Percentiles rank a stretch among this genome's conserved stretches.
Conservation (phyloP, 2,113 vertebrate genomes). For the Clarias magur region DNA sequence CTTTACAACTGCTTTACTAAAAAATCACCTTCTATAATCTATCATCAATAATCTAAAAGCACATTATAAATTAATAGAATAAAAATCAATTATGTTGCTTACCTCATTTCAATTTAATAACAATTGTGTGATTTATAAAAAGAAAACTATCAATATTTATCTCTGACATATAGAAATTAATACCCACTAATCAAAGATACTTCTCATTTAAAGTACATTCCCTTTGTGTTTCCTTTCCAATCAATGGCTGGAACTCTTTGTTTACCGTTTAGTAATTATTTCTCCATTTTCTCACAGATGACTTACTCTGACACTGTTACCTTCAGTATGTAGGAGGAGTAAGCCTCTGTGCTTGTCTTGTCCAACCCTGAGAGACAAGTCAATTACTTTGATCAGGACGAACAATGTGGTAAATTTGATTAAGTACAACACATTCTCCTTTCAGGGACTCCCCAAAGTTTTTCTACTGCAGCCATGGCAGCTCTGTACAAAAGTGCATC, state of each 20-base stretch:
- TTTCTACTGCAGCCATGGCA: constrained; percentile 12
- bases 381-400: constrained; percentile 47
- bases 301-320: constrained; percentile 9
- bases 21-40: neutral
- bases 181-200: neutral
- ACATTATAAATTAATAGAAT: neutral
- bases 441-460: constrained; percentile 42
- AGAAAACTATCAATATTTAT: neutral
- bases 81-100: neutral
- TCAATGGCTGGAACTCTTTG: neutral
- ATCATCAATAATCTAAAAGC: neutral
- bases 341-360: constrained; percentile 7
- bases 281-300: neutral
- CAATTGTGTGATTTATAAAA: neutral
- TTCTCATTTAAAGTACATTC: neutral
- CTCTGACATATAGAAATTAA: neutral
- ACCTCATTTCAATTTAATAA: neutral
- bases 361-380: constrained; percentile 35
- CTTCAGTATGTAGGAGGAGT: constrained; percentile 9
- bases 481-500: neutral
- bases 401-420: constrained; percentile 26
- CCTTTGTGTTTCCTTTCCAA: neutral
- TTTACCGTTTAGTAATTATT: neutral
- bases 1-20: neutral
- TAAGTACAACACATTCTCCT: constrained; percentile 30